Conservation (phyloP, 2,113 vertebrate species). For the Cygnus buccinator region DNA sequence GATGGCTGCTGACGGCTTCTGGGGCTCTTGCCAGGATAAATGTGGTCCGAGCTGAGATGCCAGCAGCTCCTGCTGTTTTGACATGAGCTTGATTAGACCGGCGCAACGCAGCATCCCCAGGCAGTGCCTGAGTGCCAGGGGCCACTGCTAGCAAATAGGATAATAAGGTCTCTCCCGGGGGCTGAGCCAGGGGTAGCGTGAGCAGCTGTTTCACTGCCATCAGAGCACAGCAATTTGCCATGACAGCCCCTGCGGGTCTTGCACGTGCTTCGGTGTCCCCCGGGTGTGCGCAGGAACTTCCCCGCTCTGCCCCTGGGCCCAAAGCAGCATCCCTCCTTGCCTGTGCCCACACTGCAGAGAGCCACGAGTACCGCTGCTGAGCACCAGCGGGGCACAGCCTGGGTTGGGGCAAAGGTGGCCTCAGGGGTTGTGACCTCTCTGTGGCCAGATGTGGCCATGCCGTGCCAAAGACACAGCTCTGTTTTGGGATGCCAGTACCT, state of each 20-base stretch:
- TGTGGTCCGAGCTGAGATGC: neutral
- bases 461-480: neutral
- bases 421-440: neutral
- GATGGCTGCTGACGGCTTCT: constrained; percentile 34
- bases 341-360: neutral
- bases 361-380: no score
- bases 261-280: neutral
- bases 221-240: neutral
- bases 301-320: neutral
- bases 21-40: constrained; percentile 38
- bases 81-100: constrained; percentile 22
- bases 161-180: neutral
- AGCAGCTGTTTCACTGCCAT: neutral
- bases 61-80: constrained; percentile 61
- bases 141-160: constrained; percentile 2
- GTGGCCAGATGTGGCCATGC: rapidly evolving
- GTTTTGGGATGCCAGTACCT: no score
- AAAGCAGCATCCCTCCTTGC: no score
- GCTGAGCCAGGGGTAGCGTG: neutral
- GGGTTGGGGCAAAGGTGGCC: neutral
- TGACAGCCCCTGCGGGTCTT: neutral
- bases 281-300: rapidly evolving
- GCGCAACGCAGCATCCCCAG: neutral
- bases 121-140: constrained; percentile 14
- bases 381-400: neutral